Evolutionary conservation across 1,140 invertebrate genomes (phyloP).

Genomic region (Bombyx mori): ASM3026992v2 NC_085128.1:8812501-8813000

Average conservation of each 20-base stretch:
- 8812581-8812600: constrained; percentile 60
- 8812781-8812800: not conserved
- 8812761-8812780: constrained; percentile 3
- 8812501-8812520: constrained; percentile 59
- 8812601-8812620: constrained; percentile 52
- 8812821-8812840: no score
- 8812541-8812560: constrained; percentile 64
- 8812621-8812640: constrained; percentile 64
- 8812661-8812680: constrained; percentile 38
- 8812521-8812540: constrained; percentile 67
- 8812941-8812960: no score
- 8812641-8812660: constrained; percentile 68
- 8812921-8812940: no score
- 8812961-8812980: no score
- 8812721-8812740: constrained; percentile 59
- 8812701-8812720: constrained; percentile 31
- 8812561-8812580: constrained; percentile 65
- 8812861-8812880: no score
- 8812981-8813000: no score
- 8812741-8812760: constrained; percentile 14
- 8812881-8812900: no score
- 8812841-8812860: no score
- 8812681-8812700: constrained; percentile 12
- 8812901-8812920: no score
- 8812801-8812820: no score